Evolutionary conservation across 1,140 invertebrate genomes (phyloP), one percentile per base, ranked within the genome.

Genomic region (Aricia agestis): DNA sequence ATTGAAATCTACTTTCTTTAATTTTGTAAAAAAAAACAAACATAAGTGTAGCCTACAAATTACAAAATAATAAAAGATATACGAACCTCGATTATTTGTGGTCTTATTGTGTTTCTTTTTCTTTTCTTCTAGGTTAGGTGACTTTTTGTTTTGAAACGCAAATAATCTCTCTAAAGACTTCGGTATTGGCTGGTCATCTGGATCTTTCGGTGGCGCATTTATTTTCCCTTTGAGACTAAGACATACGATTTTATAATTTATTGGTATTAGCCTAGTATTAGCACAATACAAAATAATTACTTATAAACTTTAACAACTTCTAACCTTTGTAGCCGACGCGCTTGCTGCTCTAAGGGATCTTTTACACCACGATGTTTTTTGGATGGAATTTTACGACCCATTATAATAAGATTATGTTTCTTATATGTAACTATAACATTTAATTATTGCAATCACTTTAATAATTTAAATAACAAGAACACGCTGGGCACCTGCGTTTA

Each of bases 331-430:
- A 94, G 79, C 73, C 94, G 91, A 77, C 89, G 92, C 32, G 92
- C 93, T 76, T 90, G 91, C 83, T 96, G 95, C 79, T 94, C 93
- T 65, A 93, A 81, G 5, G 94, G 94, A 92, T 96, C 95, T 85
- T 95, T 95, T 6, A 95, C 92, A 68, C 94, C 94, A 70, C 92
- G 89, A 77, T 96, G 95, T 87, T 95, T 95, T 80, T 94, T 94
- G 17, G 94, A 94, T 18, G 95, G 94, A 79, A 96, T 96, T 93
- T 95, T 96, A 57, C 95, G 89, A 25, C 95, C 95, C 95, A 96
- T 95, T 11, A 63, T 19, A 63, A 63, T 11, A 63, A 63, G 6
- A 9, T 63, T 11, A 10, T 19, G 25, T 25, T 19, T 19, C 36
- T 36, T 6, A 52, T 52, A 13, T 13, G n/a, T n/a, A n/a, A 9